Conservation (phyloP, 30 jellyfish, hydroid and myxozoan genomes). For the Aurelia aurita region DNA sequence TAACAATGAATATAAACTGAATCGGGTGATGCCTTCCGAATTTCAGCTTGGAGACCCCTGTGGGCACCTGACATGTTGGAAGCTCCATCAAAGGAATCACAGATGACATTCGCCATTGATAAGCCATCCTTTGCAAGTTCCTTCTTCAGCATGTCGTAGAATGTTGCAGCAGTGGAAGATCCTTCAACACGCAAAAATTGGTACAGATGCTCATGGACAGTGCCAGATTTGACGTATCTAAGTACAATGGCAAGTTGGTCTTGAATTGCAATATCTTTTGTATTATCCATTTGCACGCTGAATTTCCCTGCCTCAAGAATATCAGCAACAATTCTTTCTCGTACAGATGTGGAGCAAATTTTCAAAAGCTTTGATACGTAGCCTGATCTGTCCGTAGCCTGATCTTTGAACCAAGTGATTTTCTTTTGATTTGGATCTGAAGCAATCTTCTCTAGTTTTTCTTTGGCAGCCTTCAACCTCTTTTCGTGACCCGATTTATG, state of each 20-base stretch:
- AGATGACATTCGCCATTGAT: constrained; percentile 13
- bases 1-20: constrained; percentile 23
- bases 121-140: constrained; percentile 21
- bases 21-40: background rate
- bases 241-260: constrained; percentile 27
- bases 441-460: too few species aligned
- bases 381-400: too few species aligned
- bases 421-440: too few species aligned
- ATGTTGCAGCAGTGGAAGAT: constrained; percentile 23
- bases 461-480: too few species aligned
- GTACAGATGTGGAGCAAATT: too few species aligned
- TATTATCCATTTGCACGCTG: too few species aligned
- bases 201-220: constrained; percentile 55
- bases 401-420: too few species aligned
- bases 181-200: constrained; percentile 1
- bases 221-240: constrained; percentile 35
- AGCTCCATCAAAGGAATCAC: constrained; percentile 41
- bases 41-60: constrained; percentile 16
- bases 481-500: too few species aligned
- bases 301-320: too few species aligned
- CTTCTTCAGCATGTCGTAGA: background rate
- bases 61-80: constrained; percentile 32
- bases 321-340: too few species aligned
- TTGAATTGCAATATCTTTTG: too few species aligned
- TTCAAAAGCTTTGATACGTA: too few species aligned